Evolutionary conservation across 2,797 vertebrate species (phyloP).

Genomic region (Leptoclinus maculatus): DNA sequence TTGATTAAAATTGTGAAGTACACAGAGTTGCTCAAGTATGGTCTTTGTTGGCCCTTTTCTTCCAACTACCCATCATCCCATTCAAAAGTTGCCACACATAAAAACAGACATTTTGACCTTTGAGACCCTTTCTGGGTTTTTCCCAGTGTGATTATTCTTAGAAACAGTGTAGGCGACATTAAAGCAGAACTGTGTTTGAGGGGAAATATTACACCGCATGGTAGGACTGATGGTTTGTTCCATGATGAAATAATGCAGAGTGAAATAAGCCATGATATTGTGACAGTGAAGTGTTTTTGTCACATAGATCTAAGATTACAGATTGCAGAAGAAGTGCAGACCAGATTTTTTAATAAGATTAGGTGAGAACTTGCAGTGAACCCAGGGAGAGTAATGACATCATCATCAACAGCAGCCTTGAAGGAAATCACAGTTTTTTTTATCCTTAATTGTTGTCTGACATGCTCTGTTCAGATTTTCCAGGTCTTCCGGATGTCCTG

Average conservation of each 20-base stretch:
- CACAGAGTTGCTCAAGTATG: constrained; percentile 67
- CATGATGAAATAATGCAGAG: constrained; percentile 29
- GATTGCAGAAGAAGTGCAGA: constrained; percentile 12
- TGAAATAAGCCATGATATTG: constrained; percentile 15
- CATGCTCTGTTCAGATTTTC: too few relatives aligned
- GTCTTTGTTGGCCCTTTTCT: constrained; percentile 61
- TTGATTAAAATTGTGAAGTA: constrained; percentile 81
- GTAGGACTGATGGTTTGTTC: constrained; percentile 20
- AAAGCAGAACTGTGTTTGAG: constrained; percentile 27
- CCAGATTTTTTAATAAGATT: constrained; percentile 28
- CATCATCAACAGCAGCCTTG: constrained; percentile 43
- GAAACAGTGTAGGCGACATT: constrained; percentile 24
- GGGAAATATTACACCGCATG: constrained; percentile 25
- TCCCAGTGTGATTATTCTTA: constrained; percentile 33
- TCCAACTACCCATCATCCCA: constrained; percentile 40
- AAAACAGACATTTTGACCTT: constrained; percentile 31
- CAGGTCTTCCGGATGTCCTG: too few relatives aligned
- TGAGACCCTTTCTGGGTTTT: constrained; percentile 31
- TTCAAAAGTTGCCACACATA: constrained; percentile 34
- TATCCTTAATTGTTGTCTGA: too few relatives aligned
- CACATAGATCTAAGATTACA: constrained; percentile 29
- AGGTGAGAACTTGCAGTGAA: constrained; percentile 58
- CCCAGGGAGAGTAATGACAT: constrained; percentile 63
- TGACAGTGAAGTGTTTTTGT: constrained; percentile 25
- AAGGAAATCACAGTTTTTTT: constrained; percentile 34